Evolutionary conservation across 2,113 vertebrate species (phyloP), one percentile per base, ranked within the genome.

Genomic region (Baryphthengus martii): DNA sequence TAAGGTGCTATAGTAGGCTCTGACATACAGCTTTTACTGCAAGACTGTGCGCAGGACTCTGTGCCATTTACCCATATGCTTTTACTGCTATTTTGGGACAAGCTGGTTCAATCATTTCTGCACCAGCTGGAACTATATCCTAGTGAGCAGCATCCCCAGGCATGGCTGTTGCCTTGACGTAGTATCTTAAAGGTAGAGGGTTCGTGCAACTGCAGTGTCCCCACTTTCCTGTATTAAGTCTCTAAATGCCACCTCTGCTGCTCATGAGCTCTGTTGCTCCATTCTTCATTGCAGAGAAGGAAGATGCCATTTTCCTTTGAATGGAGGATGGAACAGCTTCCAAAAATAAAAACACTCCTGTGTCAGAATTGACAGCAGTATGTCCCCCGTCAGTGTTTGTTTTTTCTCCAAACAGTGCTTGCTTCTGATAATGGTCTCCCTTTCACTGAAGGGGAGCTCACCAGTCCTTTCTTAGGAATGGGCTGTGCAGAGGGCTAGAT

Each of bases 51-150:
- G 15, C 65, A 92, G 89, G 65, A 55, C 84, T 90, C 75, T 11
- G 15, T 92, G 92, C 76, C 80, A 75, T 42, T 95, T 92, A 88
- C 44, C 79, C 89, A 72, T 95, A 67, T 90, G 95, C 65, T 92
- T 93, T 74, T 50, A 74, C 17, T 87, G 94, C 95, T 97, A 95
- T 97, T 97, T 81, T 74, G 68, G 72, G 90, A 95, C 61, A 68
- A 65, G 86, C 86, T 92, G 91, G 84, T 84, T 93, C 89, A 59
- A 29, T 73, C 63, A 67, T 70, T 90, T 92, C 92, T 92, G 73
- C 21, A 89, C 93, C 89, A 97, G 93, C 89, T 95, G 95, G 93
- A 68, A 77, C 39, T 92, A 19, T 59, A 68, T 84, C 42, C 56
- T 80, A 42, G 80, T 44, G 61, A 92, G 73, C 72, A 92, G 63